phyloP scores from a whole-genome alignment of 2,888 invertebrate genomes.

The Sphecodes monilicornis region DNA sequence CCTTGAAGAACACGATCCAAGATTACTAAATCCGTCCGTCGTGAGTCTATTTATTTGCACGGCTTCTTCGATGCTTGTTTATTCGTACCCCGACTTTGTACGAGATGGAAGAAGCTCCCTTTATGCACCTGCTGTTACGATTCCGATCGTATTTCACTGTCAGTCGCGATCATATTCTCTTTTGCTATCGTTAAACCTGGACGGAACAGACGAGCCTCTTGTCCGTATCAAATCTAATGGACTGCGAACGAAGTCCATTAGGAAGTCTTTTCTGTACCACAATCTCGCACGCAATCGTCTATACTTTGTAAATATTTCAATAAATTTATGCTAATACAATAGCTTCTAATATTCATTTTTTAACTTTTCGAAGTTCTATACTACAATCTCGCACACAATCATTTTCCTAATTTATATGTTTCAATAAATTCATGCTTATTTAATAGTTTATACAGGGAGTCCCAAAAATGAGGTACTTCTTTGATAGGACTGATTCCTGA shows the following conservation, averaged over 20 bases:
- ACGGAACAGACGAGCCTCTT: not conserved
- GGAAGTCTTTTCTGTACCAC: not conserved
- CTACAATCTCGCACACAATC: too few relatives aligned
- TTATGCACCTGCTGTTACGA: not conserved
- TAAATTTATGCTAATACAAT: not conserved
- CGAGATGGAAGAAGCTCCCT: not conserved
- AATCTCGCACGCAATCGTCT: not conserved
- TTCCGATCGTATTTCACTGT: not conserved
- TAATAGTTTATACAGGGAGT: too few relatives aligned
- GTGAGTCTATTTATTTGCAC: conserved; percentile 25
- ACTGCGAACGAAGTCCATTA: not conserved
- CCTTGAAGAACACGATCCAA: conserved; percentile 29
- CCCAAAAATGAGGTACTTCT: too few relatives aligned
- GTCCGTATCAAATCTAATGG: not conserved
- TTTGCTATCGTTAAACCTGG: not conserved
- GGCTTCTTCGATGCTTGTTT: not conserved
- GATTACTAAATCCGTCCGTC: conserved; percentile 18
- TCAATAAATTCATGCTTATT: too few relatives aligned
- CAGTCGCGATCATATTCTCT: not conserved
- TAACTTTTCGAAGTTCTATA: too few relatives aligned
- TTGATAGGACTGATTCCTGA: too few relatives aligned
- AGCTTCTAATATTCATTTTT: too few relatives aligned
- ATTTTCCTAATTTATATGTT: too few relatives aligned
- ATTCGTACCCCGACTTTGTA: not conserved
- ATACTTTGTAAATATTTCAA: not conserved